phyloP scores from a whole-genome alignment of 2,797 vertebrate genomes.

The Mus caroli region DNA sequence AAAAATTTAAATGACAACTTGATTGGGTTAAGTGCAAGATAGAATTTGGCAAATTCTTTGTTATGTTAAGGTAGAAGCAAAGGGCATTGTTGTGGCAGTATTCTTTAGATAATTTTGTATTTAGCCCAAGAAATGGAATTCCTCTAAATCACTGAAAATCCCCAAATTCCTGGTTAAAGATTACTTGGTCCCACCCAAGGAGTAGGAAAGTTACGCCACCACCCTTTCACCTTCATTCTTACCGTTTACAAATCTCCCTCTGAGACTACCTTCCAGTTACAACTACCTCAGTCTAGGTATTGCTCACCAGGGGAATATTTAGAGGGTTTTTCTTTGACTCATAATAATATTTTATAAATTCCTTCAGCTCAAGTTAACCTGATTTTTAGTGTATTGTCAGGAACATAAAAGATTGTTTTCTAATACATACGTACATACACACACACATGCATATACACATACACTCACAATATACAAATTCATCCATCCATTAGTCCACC shows the following conservation, averaged over 20 bases:
- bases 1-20: constrained; percentile 18
- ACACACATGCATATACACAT: background rate
- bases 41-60: constrained; percentile 22
- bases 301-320: constrained; percentile 29
- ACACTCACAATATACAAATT: background rate
- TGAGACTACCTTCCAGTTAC: constrained; percentile 2
- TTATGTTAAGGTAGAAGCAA: constrained; percentile 34
- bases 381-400: constrained; percentile 31
- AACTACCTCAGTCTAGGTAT: background rate
- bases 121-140: constrained; percentile 52
- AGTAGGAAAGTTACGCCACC: background rate
- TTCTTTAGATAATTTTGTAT: constrained; percentile 65
- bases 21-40: background rate
- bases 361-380: constrained; percentile 19
- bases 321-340: constrained; percentile 46
- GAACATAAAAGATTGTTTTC: constrained; percentile 27
- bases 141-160: constrained; percentile 6
- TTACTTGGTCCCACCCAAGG: background rate
- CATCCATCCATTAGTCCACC: background rate
- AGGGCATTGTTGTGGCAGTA: background rate
- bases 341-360: constrained; percentile 42
- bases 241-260: constrained; percentile 13
- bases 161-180: constrained; percentile 1
- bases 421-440: background rate
- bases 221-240: background rate